Evolutionary conservation across 2,797 vertebrate species (phyloP), one percentile per base, ranked within the genome.

Genomic region (Chiroxiphia lanceolata): DNA sequence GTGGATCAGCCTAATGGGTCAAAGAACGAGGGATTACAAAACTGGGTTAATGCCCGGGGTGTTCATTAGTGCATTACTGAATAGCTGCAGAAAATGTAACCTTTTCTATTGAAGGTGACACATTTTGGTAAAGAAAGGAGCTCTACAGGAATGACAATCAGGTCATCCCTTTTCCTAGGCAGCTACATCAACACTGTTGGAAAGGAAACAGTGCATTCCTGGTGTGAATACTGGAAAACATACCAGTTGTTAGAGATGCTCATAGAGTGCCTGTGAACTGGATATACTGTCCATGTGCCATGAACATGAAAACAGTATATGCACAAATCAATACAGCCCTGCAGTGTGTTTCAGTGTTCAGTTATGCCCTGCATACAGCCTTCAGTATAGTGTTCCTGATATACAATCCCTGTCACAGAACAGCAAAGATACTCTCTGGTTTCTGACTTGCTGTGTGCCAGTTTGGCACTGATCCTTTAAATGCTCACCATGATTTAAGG

Each of bases 121-220:
- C 29, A 57, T 63, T 81, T 87, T 38, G 21, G 17, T 51, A 60
- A 59, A 77, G 45, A 80, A 69, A 86, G 22, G 10, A 80, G 61
- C 38, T 29, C 34, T 71, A 50, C 33, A 61, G 18, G 17, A 74
- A 9, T 36, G 8, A 70, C 40, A 83, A 25, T 50, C n/a, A 50
- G n/a, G 15, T 38, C 29, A 54, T 26, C 17, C 14, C 11, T 50
- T 77, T 42, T 75, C 31, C 48, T 23, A 36, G 23, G 38, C 38
- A 76, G 11, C 17, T 57, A 38, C 40, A 67, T 5, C 31, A 89
- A 40, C 26, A 17, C 40, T 78, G 20, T 2, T 34, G 17, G 25
- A 51, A 89, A 38, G 20, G 27, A 70, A 69, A 80, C 3, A 0
- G 44, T 1, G 1, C 1, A 3, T 13, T 59, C 11, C 20, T 76